phyloP scores from a whole-genome alignment of 1,140 invertebrate species.

The Trissolcus basalis region DNA sequence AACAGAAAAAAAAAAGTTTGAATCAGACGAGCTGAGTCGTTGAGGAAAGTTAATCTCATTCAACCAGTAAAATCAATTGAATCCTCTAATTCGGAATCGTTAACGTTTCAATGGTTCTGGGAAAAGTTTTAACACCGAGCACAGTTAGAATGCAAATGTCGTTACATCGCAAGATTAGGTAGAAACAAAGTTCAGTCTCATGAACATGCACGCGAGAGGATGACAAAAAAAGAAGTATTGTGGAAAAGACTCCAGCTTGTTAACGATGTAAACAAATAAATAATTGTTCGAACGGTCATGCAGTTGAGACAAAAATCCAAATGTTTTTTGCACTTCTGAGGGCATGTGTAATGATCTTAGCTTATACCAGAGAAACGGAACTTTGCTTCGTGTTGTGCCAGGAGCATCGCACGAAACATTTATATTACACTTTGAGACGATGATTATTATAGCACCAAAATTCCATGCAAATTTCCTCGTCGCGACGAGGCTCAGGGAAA shows the following conservation, averaged over 20 bases:
- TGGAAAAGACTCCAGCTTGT: slow-evolving; percentile 7
- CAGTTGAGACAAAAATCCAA: slow-evolving; percentile 24
- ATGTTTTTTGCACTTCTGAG: too few species aligned
- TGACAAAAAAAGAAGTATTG: too few species aligned
- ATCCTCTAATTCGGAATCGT: slow-evolving; percentile 6
- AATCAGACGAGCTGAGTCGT: too few species aligned
- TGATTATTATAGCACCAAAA: slow-evolving; percentile 41
- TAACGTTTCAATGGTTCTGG: slow-evolving; percentile 19
- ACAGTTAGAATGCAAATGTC: slow-evolving; percentile 29
- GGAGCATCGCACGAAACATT: too few species aligned
- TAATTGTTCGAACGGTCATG: slow-evolving; percentile 35
- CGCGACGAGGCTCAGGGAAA: slow-evolving; percentile 1
- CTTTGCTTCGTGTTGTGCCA: too few species aligned
- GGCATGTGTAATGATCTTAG: too few species aligned
- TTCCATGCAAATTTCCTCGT: slow-evolving; percentile 29
- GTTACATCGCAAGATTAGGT: not conserved
- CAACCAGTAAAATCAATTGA: not conserved
- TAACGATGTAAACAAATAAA: slow-evolving; percentile 25
- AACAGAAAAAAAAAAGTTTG: slow-evolving; percentile 4
- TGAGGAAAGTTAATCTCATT: not conserved
- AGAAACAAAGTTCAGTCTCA: slow-evolving; percentile 1
- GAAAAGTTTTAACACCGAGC: slow-evolving; percentile 19
- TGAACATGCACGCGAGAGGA: not conserved
- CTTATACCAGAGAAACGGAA: slow-evolving; percentile 10
- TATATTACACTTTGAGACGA: slow-evolving; percentile 23